Evolutionary conservation across 2,797 vertebrate species (phyloP).

Genomic region (Valencia hispanica): DNA sequence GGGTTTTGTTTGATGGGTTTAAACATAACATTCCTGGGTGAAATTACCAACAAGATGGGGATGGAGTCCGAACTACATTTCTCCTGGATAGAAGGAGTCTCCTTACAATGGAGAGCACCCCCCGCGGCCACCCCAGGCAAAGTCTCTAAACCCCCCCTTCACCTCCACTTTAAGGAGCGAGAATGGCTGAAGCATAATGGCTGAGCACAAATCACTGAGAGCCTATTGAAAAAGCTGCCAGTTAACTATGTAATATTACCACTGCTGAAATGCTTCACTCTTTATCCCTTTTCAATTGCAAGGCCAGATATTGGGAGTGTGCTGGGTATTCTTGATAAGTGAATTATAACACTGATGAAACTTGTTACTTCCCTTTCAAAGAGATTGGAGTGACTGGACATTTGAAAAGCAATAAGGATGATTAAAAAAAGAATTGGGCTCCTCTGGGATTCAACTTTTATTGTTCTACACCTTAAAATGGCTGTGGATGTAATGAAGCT

Average conservation of each 20-base stretch:
- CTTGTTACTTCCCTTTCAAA: conserved; percentile 51
- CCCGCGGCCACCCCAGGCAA: conserved; percentile 37
- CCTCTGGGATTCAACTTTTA: not conserved
- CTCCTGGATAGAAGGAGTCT: conserved; percentile 40
- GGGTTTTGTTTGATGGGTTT: too few species aligned
- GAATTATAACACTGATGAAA: conserved; percentile 61
- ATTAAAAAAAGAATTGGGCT: not conserved
- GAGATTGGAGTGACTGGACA: conserved; percentile 31
- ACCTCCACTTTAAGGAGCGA: conserved; percentile 43
- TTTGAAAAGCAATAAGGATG: conserved; percentile 35
- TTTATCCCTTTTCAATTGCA: conserved; percentile 66
- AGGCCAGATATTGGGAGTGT: conserved; percentile 48
- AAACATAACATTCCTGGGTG: conserved; percentile 61
- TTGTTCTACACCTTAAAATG: conserved; percentile 28
- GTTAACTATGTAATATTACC: conserved; percentile 70
- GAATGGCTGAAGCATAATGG: conserved; percentile 57
- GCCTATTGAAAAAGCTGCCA: conserved; percentile 66
- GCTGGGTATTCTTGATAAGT: conserved; percentile 61
- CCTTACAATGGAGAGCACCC: conserved; percentile 23
- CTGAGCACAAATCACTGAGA: conserved; percentile 66
- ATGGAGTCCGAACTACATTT: conserved; percentile 68
- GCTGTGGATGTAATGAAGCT: conserved; percentile 10
- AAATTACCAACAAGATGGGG: conserved; percentile 68
- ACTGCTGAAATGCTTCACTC: conserved; percentile 53
- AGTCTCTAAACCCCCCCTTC: conserved; percentile 63